Base-by-base conservation (phyloP, 2,113 vertebrate genomes). In the Alethe castanea region DNA sequence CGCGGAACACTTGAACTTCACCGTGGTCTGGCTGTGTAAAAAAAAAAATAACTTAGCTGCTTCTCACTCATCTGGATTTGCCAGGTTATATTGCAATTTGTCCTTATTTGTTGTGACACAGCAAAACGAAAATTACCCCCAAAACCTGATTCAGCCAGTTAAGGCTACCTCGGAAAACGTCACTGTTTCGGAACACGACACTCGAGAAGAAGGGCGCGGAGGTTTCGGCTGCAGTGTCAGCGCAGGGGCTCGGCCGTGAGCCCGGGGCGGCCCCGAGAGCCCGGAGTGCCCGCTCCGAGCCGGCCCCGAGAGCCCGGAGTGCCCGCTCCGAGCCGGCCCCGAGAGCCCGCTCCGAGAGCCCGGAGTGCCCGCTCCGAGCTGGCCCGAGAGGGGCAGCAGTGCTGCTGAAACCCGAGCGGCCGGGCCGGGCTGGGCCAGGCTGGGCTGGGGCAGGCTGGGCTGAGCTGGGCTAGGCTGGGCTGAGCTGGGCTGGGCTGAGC, bases 1-100 rank as follows among this genome's bases (percentile, higher is more conserved):
- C 3, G 15, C 3, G 0, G 9, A 53, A 8, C 52, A 10, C 19
- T 1, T 15, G 16, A 17, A 18, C n/a, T 47, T 33, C 44, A 35
- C 15, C 3, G 19, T 6, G 47, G 5, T 6, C 14, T 2, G 61
- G 14, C 47, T 24, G 29, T 2, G 18, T 53, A 19, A 23, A 60
- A 66, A 60, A 66, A 64, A n/a, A 24, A 3, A 25, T 2, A 35
- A 64, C 33, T 36, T 15, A 8, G 64, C 52, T 42, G n/a, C 38
- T 7, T 42, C 16, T 20, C 56, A 9, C n/a, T 12, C 52, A 73
- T 38, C 65, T 18, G 28, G 12, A 13, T 23, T 19, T 57, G 57
- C 57, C 48, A 44, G 44, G 16, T 29, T 20, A 17, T 6, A 44
- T 6, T 23, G n/a, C 9, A 24, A 15, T 61, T 56, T 36, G 15